Evolutionary conservation across 2,113 vertebrate genomes (phyloP).

Genomic region (Dipodomys ordii): DNA sequence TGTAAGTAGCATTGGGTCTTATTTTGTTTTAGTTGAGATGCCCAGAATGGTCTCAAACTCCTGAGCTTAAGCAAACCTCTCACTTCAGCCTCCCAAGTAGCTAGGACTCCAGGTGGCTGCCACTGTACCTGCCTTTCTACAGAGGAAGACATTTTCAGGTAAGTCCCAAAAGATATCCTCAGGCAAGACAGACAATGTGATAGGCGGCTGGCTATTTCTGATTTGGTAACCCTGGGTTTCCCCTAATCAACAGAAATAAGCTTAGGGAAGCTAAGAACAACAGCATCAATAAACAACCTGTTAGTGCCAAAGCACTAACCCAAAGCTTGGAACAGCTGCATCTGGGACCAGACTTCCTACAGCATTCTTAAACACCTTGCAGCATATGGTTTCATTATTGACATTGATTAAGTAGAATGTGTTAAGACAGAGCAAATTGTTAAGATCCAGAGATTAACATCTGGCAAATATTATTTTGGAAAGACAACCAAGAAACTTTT

Average conservation of each 20-base stretch:
- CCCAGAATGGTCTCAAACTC: neutral
- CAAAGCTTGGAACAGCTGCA: neutral
- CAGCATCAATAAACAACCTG: neutral
- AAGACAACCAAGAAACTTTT: neutral
- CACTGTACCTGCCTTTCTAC: neutral
- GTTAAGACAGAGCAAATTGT: neutral
- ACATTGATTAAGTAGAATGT: neutral
- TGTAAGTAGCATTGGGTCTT: neutral
- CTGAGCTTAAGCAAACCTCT: neutral
- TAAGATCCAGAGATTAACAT: neutral
- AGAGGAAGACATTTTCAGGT: too few species aligned
- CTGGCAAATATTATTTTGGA: neutral
- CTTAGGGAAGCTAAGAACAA: slow-evolving; percentile 18
- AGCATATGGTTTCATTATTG: neutral
- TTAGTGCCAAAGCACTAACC: neutral
- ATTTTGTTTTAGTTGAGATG: neutral
- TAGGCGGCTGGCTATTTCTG: neutral
- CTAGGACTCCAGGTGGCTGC: neutral
- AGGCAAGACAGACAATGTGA: neutral
- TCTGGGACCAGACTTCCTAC: neutral
- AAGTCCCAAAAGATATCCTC: neutral
- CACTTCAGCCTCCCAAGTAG: neutral
- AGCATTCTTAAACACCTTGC: neutral
- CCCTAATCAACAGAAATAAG: slow-evolving; percentile 46
- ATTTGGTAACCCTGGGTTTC: neutral